Conservation (phyloP, 2,888 invertebrate genomes). For the Tigriopus californicus region DNA sequence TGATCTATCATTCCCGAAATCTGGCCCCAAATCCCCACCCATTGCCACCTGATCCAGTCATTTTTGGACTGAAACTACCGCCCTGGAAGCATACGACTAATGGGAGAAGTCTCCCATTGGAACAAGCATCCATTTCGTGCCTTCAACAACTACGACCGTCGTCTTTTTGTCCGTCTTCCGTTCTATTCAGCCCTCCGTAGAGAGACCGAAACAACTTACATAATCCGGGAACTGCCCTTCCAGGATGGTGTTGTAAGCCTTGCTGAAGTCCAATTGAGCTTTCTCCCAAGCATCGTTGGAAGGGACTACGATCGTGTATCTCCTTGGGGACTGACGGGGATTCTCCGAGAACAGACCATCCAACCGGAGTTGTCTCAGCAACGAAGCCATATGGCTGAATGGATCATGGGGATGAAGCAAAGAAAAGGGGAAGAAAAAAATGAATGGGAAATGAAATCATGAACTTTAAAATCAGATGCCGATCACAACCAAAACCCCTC, state of each 20-base stretch:
- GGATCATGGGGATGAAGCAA: no score
- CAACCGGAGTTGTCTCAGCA: neutral
- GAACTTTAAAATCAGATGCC: no score
- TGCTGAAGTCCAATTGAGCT: slow-evolving; percentile 51
- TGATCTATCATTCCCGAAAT: no score
- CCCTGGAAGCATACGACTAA: neutral
- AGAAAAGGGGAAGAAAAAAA: no score
- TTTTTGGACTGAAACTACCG: no score
- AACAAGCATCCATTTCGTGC: no score
- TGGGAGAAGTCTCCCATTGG: neutral
- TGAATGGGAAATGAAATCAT: no score
- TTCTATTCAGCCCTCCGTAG: neutral
- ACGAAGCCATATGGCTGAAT: neutral
- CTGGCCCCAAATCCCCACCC: no score
- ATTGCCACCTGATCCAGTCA: no score
- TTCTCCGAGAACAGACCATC: neutral
- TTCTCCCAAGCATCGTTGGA: slow-evolving; percentile 72
- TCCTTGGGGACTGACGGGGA: slow-evolving; percentile 22
- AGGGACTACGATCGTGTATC: slow-evolving; percentile 80
- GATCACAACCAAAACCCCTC: no score
- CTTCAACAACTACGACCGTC: no score
- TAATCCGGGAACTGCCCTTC: slow-evolving; percentile 59
- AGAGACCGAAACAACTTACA: slow-evolving; percentile 29
- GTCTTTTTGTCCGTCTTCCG: neutral
- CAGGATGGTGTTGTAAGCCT: slow-evolving; percentile 63